Conservation (phyloP, 1,140 invertebrate species). For the Metopolophium dirhodum region DNA sequence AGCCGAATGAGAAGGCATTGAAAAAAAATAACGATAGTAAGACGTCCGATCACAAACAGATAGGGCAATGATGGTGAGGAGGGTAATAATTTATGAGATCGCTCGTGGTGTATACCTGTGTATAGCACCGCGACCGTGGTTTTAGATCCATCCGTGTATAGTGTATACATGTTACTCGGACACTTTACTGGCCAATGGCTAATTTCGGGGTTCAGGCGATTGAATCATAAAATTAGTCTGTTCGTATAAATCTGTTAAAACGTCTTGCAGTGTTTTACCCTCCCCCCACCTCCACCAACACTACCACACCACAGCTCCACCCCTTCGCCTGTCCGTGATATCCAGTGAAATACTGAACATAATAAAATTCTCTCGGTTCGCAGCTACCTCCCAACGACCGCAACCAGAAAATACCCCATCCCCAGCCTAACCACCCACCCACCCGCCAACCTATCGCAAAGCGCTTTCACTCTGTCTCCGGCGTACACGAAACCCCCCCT, state of each 20-base stretch:
- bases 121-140: not conserved
- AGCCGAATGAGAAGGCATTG: not conserved
- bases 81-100: not conserved
- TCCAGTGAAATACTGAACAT: not conserved
- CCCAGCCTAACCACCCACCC: no score
- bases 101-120: not conserved
- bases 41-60: constrained; percentile 18
- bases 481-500: not conserved
- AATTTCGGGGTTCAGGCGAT: constrained; percentile 20
- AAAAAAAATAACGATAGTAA: not conserved
- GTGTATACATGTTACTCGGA: not conserved
- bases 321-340: not conserved
- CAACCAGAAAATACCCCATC: not conserved
- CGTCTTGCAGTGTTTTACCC: not conserved
- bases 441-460: not conserved
- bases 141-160: not conserved
- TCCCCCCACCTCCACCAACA: no score
- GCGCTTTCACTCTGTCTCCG: not conserved
- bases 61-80: not conserved
- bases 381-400: not conserved
- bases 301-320: not conserved
- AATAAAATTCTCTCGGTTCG: not conserved
- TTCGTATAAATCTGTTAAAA: constrained; percentile 33
- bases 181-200: not conserved
- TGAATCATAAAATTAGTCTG: constrained; percentile 36